Evolutionary conservation across 2,113 vertebrate genomes (phyloP), one percentile per base, ranked within the genome.

Genomic region (Chlamydotis undulata): DNA sequence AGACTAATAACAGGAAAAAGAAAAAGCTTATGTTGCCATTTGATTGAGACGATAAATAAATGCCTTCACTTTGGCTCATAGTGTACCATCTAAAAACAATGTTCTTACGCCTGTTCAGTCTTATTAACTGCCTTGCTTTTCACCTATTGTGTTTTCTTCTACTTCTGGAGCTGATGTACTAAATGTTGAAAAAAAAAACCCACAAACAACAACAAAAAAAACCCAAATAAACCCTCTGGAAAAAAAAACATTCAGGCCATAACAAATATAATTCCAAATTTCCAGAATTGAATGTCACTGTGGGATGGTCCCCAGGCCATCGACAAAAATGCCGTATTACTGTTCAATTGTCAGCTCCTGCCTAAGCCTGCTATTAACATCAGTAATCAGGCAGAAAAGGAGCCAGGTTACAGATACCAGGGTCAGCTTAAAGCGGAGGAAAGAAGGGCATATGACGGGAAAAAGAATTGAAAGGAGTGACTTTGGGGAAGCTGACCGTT

Each of bases 11-110:
- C 1, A 0, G 35, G 28, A 12, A 12, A 93, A 90, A 84, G 43
- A 82, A 78, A 45, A 91, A 85, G 31, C 85, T 94, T 86, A 71
- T 41, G 52, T 68, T 95, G 49, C 56, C 28, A 61, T 91, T 90
- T 87, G 76, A 93, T 65, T 84, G 89, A 96, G 92, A 71, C 56
- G 89, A 92, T 91, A 94, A 97, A 95, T 82, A 95, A 93, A 89
- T 76, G 73, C 65, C 33, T 92, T 84, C 80, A 41, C 61, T 93
- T 78, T 84, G 69, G 73, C 41, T 65, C 50, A 37, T 3, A 76
- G 65, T 6, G 1, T 31, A 26, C 47, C 74, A 79, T 55, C 56
- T 75, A 88, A 50, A 50, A 50, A 19, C 11, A 39, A 22, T 33
- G 9, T 49, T 77, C 75, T 71, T 64, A 19, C 4, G 43, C 43